phyloP scores from a whole-genome alignment of 2,888 invertebrate genomes.

The Lamellibrachia columna region DNA sequence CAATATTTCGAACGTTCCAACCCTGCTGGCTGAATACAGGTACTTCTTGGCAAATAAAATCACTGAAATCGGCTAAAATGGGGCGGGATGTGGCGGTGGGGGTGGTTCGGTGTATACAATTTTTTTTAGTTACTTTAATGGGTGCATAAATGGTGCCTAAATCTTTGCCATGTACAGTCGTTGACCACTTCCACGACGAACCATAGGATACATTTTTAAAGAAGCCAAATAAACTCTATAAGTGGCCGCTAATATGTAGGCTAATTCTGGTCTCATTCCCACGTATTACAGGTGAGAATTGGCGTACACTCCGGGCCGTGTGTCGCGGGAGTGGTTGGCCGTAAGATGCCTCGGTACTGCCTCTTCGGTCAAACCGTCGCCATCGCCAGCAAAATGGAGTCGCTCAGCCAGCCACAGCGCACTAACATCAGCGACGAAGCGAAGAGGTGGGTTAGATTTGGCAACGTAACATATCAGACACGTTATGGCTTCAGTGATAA shows the following conservation, averaged over 20 bases:
- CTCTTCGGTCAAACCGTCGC: constrained; percentile 40
- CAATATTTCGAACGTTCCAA: no score
- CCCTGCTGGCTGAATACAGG: no score
- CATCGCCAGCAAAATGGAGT: constrained; percentile 40
- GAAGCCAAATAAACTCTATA: neutral
- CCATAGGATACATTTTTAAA: neutral
- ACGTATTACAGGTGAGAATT: constrained; percentile 35
- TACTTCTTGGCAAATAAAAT: no score
- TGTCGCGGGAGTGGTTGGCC: constrained; percentile 42
- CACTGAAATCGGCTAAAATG: no score
- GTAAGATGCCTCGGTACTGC: constrained; percentile 43
- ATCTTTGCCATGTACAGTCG: no score
- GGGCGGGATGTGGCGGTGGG: no score
- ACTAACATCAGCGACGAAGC: constrained; percentile 40
- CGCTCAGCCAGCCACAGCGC: constrained; percentile 35
- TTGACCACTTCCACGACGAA: neutral
- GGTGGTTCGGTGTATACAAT: no score
- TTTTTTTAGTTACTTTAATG: no score
- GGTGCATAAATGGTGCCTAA: no score
- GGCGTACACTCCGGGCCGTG: constrained; percentile 40
- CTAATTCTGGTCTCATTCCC: neutral
- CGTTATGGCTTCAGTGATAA: neutral
- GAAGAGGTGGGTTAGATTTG: constrained; percentile 31
- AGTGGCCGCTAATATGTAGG: neutral
- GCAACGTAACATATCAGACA: neutral